Evolutionary conservation across 2,888 invertebrate species (phyloP).

Genomic region (Megamerina dolium): DNA sequence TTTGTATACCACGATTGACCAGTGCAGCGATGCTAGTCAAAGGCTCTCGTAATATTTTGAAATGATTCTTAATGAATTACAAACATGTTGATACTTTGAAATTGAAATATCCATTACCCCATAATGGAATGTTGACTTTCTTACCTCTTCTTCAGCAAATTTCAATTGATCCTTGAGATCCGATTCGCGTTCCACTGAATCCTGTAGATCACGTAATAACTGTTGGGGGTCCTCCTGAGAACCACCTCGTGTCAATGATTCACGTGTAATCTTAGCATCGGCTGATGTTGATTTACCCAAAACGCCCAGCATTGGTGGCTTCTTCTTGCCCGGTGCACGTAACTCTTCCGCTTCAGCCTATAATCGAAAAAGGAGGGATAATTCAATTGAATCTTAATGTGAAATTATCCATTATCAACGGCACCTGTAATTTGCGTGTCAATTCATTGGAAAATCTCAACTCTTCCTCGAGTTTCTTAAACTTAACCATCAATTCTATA

Average conservation of each 20-base stretch:
- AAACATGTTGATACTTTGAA: too few relatives aligned
- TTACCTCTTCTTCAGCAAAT: constrained; percentile 88
- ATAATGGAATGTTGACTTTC: too few relatives aligned
- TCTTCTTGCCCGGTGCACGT: constrained; percentile 50
- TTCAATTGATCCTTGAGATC: constrained; percentile 87
- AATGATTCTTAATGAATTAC: too few relatives aligned
- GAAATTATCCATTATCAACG: background rate
- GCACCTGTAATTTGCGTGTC: constrained; percentile 59
- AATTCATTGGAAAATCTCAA: constrained; percentile 74
- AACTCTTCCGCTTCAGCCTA: constrained; percentile 45
- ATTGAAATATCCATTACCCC: too few relatives aligned
- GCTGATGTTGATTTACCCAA: constrained; percentile 56
- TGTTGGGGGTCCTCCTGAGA: constrained; percentile 78
- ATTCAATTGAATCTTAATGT: background rate
- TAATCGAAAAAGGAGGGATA: background rate
- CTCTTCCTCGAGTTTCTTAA: constrained; percentile 81
- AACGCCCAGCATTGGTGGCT: constrained; percentile 55
- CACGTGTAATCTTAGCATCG: constrained; percentile 68
- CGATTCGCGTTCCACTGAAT: constrained; percentile 87
- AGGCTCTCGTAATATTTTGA: background rate
- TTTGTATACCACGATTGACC: constrained; percentile 43
- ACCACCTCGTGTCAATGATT: constrained; percentile 69
- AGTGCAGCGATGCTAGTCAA: constrained; percentile 3
- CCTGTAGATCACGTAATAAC: constrained; percentile 78
- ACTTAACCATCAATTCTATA: constrained; percentile 59